A percentile compares a stretch with the other conserved stretches of the same genome.
Conservation (phyloP, 1,140 invertebrate species). For the Ceratosolen solmsi region DNA sequence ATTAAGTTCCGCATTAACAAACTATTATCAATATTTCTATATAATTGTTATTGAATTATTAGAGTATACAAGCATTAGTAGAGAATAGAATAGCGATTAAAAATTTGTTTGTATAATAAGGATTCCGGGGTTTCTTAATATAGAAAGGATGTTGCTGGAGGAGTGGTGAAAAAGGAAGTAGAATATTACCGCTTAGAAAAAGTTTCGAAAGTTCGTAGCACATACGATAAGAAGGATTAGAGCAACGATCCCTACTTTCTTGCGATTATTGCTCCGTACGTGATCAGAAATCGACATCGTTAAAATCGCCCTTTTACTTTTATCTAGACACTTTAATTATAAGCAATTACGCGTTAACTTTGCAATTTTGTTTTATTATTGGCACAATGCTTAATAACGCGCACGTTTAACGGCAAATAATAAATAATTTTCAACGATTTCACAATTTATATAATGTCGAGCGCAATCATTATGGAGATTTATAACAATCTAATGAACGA, state of each 20-base stretch:
- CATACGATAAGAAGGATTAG: constrained; percentile 15
- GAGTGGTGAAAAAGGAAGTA: not conserved
- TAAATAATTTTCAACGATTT: too few species aligned
- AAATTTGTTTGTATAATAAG: too few species aligned
- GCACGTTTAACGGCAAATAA: not conserved
- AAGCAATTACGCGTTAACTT: not conserved
- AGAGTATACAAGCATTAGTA: too few species aligned
- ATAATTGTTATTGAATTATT: too few species aligned
- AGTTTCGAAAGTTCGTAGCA: not conserved
- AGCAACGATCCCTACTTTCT: not conserved
- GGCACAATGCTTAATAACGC: not conserved
- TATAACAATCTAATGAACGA: too few species aligned
- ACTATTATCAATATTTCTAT: too few species aligned
- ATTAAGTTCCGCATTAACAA: too few species aligned
- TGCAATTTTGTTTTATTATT: not conserved
- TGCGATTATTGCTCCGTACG: constrained; percentile 13
- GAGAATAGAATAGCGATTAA: too few species aligned
- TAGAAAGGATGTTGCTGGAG: not conserved
- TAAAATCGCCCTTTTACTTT: constrained; percentile 10
- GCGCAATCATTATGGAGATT: too few species aligned
- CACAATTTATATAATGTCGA: too few species aligned
- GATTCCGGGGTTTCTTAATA: not conserved
- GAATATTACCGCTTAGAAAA: not conserved
- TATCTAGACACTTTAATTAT: constrained; percentile 5
- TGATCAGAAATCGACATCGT: constrained; percentile 32